phyloP scores from a whole-genome alignment of 2,113 vertebrate genomes.

The Nycticebus coucang region DNA sequence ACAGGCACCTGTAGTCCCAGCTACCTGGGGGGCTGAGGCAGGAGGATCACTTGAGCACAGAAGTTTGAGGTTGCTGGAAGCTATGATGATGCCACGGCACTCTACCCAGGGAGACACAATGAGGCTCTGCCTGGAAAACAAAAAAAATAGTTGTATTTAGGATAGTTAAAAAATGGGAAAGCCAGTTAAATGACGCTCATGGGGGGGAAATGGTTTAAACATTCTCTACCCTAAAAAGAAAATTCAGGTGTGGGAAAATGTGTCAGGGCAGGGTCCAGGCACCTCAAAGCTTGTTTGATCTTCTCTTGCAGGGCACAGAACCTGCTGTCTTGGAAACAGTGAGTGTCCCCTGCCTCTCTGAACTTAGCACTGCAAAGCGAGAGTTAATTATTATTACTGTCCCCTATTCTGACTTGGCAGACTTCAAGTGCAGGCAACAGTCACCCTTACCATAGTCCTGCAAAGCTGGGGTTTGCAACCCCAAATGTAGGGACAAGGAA shows the following conservation, averaged over 20 bases:
- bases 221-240: not conserved
- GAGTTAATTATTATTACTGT: not conserved
- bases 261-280: not conserved
- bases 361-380: not conserved
- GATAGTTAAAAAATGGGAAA: no score
- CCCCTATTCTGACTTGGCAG: not conserved
- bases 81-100: no score
- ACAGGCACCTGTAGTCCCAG: not conserved
- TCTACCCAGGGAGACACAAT: no score
- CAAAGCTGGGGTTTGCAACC: rapidly evolving
- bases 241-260: not conserved
- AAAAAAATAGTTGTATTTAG: no score
- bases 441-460: rapidly evolving
- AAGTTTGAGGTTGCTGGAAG: not conserved
- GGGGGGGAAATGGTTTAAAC: no score
- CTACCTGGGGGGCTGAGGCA: rapidly evolving
- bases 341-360: not conserved
- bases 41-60: not conserved
- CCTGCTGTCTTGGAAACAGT: not conserved
- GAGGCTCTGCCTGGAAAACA: no score
- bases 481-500: not conserved
- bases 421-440: not conserved
- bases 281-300: not conserved
- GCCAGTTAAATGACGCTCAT: no score
- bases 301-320: not conserved